Evolutionary conservation across 2,888 invertebrate species (phyloP).

Genomic region (Stomorhina lunata): DNA sequence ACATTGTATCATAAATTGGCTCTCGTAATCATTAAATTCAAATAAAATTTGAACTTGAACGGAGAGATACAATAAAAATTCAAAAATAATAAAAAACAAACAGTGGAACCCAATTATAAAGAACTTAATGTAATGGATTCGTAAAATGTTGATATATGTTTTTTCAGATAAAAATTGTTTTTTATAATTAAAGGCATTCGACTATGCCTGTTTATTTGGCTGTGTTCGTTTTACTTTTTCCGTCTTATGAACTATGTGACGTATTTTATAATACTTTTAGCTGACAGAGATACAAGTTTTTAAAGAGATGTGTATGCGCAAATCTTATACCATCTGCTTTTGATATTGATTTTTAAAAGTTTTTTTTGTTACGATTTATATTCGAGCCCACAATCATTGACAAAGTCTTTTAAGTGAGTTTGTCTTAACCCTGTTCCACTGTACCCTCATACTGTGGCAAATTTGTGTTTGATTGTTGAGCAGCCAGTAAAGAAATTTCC

Average conservation of each 20-base stretch:
- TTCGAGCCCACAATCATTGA: background rate
- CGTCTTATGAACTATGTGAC: no score
- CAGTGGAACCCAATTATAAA: no score
- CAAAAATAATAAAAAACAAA: slow-evolving; percentile 1
- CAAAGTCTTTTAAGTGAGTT: background rate
- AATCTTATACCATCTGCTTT: no score
- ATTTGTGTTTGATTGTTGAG: background rate
- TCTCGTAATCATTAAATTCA: slow-evolving; percentile 60
- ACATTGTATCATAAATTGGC: slow-evolving; percentile 33
- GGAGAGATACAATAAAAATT: slow-evolving; percentile 41
- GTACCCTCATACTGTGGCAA: background rate
- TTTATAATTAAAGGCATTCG: no score
- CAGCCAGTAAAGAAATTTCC: slow-evolving; percentile 1
- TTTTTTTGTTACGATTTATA: background rate
- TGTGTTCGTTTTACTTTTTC: no score
- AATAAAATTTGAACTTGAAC: slow-evolving; percentile 63
- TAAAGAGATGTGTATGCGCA: no score
- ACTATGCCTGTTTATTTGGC: no score
- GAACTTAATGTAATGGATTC: no score
- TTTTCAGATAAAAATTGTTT: no score
- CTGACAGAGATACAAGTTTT: no score
- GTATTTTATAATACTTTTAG: no score
- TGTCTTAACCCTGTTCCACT: background rate
- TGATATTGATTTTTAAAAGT: background rate
- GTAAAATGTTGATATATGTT: no score